Evolutionary conservation across 2,797 vertebrate genomes (phyloP), one percentile per base, ranked within the genome.

Genomic region (Antennarius maculatus): DNA sequence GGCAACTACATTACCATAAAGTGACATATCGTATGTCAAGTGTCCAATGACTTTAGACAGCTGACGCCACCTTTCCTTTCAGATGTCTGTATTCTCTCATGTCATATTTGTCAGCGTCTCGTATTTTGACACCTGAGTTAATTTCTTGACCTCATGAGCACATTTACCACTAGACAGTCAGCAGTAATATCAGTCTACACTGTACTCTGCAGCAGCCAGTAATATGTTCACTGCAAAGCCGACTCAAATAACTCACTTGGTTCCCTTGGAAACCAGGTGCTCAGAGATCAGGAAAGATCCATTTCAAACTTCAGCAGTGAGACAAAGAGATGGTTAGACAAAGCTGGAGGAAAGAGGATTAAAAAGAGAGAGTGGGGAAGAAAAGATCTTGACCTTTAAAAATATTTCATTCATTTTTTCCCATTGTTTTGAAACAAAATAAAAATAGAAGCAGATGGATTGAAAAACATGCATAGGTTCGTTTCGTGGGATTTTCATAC

Each of bases 261-360:
- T 93, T 93, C 88, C 92, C 91, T 88, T 92, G 92, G 91, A 91
- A 94, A 94, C 93, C 86, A 91, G 89, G 86, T 91, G 82, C 83
- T 88, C 73, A 56, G 86, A 87, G 85, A 92, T 93, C 83, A 84
- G 89, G 79, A 88, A 84, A 88, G 91, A 92, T 93, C 90, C 76
- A 90, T 92, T 92, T 91, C 88, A 89, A 86, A 89, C 91, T 92
- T 90, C 74, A 90, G 85, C 76, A 79, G 88, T 39, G 17, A 86
- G 77, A 88, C 84, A 87, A 88, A 88, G 81, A 81, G 81, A 82
- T 74, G 80, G 70, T 84, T 82, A 79, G 81, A 87, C 83, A 83
- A 81, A 88, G 71, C 23, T 1, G 56, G 76, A 88, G 80, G 42
- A 84, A 70, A 63, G 64, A 65, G 83, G 80, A 88, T 88, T 86